Base-by-base conservation (phyloP, 2,888 invertebrate species). In the Halictus quadricinctus region DNA sequence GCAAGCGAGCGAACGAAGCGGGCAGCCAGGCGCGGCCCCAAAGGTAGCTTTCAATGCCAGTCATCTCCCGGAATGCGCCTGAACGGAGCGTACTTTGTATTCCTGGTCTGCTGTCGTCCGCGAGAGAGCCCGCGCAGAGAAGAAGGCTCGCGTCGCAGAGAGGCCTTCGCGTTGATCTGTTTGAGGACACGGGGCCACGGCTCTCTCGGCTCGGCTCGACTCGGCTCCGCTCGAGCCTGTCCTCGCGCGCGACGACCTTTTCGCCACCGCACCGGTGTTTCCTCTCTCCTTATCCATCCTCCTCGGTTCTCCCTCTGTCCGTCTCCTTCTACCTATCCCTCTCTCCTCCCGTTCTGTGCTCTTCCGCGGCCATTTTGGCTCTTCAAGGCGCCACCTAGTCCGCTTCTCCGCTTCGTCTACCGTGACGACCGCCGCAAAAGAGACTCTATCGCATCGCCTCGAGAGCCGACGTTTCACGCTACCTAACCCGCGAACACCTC, bases 41-140 rank as follows among this genome's bases (percentile, higher is more conserved):
- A 88, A 92, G 92, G 90, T 89, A 90, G 91, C 92, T 93, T 93
- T 94, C 94, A 93, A 94, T 94, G 94, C 93, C 94, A 93, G 94
- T 93, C 94, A 94, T 94, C 94, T 93, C 91, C 91, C 88, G 92
- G 93, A 93, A 94, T 93, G 93, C 92, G 92, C 91, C 90, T 91
- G 88, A 89, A 89, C 89, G 84, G 72, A 79, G 78, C 74, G 91
- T 91, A 93, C 92, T 94, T 94, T 92, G 93, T 94, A 94, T 94
- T 94, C 94, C 85, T 85, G 88, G 87, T 85, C 91, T 83, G 87
- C 83, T 29, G 64, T 15, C 88, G 88, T 76, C 88, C 79, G 80
- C 88, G 75, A 50, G 72, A 72, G 72, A 73, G 72, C 50, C 86
- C 70, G 69, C 78, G 85, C 89, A 88, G 89, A 90, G 91, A 80